These are phyloP conservation scores for Amphiura filiformis DNA, from an alignment of 35 echinoderm and acorn worm genomes.

Conservation along the genomic window DNA sequence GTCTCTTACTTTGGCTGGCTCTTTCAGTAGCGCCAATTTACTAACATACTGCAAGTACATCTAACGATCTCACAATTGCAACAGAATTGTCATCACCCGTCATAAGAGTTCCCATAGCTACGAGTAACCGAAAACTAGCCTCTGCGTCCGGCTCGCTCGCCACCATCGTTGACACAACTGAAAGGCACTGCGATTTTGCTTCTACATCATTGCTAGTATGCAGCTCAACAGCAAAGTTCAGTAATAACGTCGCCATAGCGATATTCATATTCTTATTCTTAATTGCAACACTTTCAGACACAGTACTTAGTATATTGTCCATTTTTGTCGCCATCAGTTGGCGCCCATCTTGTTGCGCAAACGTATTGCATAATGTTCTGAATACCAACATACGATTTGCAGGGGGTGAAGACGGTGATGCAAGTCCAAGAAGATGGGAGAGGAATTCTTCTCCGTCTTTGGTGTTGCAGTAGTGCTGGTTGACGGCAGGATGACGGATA, in stretches of 20 bases:
- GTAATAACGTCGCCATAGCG: conserved; percentile 64
- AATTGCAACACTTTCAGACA: neutral
- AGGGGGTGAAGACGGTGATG: conserved; percentile 3
- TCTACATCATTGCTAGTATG: conserved; percentile 43
- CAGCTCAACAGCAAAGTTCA: conserved; percentile 64
- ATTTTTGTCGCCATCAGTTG: conserved; percentile 18
- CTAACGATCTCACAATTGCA: conserved; percentile 70
- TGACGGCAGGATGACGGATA: conserved; percentile 74
- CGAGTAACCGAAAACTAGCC: conserved; percentile 75
- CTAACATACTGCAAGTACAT: conserved; percentile 41
- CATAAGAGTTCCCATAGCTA: conserved; percentile 69
- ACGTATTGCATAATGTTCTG: conserved; percentile 81
- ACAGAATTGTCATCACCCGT: conserved; percentile 68
- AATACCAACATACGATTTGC: conserved; percentile 82
- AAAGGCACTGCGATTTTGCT: conserved; percentile 63
- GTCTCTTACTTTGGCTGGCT: conserved; percentile 71
- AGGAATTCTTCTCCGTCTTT: conserved; percentile 74
- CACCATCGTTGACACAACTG: conserved; percentile 32
- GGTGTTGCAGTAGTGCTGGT: conserved; percentile 79
- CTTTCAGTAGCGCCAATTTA: conserved; percentile 23
- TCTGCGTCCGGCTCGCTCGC: conserved; percentile 66
- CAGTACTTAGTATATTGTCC: conserved; percentile 33
- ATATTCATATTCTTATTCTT: conserved; percentile 70
- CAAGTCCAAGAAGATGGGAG: conserved; percentile 45
- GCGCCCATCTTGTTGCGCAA: conserved; percentile 42